Percentiles rank a stretch among this genome's conserved stretches.
Evolutionary conservation across 1,140 invertebrate genomes (phyloP).

Genomic region (Zaprionus kolodkinae): DNA sequence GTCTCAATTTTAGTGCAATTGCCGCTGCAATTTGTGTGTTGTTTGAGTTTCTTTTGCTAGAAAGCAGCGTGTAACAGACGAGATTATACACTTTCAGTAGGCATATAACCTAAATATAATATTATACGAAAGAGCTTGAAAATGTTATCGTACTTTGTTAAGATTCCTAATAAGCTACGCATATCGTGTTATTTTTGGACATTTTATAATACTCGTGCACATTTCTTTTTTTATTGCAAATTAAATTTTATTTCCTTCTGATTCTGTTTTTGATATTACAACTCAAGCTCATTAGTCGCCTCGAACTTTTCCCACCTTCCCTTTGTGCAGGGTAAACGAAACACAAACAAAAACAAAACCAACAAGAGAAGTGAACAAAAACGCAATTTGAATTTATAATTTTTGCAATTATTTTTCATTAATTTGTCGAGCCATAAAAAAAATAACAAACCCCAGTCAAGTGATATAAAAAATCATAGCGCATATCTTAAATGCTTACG

Average conservation of each 20-base stretch:
- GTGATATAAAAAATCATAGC: constrained; percentile 76
- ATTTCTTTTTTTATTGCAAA: not conserved
- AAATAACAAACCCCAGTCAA: constrained; percentile 39
- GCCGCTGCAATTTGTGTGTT: constrained; percentile 36
- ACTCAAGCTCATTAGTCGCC: not conserved
- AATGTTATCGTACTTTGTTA: not conserved
- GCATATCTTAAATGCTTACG: constrained; percentile 75
- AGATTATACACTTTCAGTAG: constrained; percentile 6
- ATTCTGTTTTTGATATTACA: not conserved
- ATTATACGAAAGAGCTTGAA: too few species aligned
- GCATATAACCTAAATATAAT: too few species aligned
- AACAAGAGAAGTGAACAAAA: constrained; percentile 49
- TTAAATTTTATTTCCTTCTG: too few species aligned
- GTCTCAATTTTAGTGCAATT: constrained; percentile 35
- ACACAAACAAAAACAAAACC: not conserved
- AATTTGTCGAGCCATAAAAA: constrained; percentile 71
- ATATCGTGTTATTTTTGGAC: not conserved
- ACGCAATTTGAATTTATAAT: constrained; percentile 81
- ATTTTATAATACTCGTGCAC: not conserved
- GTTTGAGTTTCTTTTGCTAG: constrained; percentile 27
- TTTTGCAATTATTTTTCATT: constrained; percentile 81
- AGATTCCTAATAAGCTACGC: not conserved
- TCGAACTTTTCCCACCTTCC: not conserved
- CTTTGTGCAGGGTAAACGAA: constrained; percentile 13
- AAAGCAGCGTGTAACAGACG: too few species aligned